Base-by-base conservation (phyloP, 2,888 invertebrate species). In the Drosophila eohydei region DNA sequence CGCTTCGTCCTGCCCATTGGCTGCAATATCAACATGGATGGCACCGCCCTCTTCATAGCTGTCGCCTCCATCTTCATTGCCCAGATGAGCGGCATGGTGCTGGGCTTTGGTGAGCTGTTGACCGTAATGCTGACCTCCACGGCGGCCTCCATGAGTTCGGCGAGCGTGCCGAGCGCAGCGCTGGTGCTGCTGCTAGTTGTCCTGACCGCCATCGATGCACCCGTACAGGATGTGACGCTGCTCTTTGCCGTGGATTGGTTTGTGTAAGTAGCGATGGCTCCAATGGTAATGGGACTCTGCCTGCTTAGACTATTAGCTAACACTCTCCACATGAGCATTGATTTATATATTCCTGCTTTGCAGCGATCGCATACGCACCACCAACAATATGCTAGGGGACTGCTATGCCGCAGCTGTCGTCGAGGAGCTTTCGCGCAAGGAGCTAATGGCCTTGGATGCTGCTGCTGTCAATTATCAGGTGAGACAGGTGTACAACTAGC, bases 21-120 rank as follows among this genome's bases (percentile, higher is more conserved):
- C 6, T 97, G 97, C 91, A 97, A 97, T 91, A 96, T 98, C 91
- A 98, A 98, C 93, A 97, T 98, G 97, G 97, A 97, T 85, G 97
- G 97, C 3, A 97, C 97, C 0, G 97, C 97, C 0, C 93, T 98
- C 52, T 98, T 98, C 92, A 95, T 98, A 40, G 95, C 98, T 0
- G 95, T 97, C 4, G 97, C 98, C 5, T 96, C 97, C 67, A 95
- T 97, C 88, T 97, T 97, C 92, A 96, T 97, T 82, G 96, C 97
- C 44, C 93, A 95, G 97, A 96, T 98, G 95, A 97, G 97, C 90
- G 96, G 95, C 70, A 95, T 97, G 86, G 93, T 94, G 16, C 93
- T 98, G 71, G 96, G 96, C 26, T 95, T 97, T 74, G 97, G 97
- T 7, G 96, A 98, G 91, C 94, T 98, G 28, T 95, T 98, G 68